A percentile compares a stretch with the other conserved stretches of the same genome.
phyloP scores from a whole-genome alignment of 2,797 vertebrate genomes.

The Myiothlypis coronata region DNA sequence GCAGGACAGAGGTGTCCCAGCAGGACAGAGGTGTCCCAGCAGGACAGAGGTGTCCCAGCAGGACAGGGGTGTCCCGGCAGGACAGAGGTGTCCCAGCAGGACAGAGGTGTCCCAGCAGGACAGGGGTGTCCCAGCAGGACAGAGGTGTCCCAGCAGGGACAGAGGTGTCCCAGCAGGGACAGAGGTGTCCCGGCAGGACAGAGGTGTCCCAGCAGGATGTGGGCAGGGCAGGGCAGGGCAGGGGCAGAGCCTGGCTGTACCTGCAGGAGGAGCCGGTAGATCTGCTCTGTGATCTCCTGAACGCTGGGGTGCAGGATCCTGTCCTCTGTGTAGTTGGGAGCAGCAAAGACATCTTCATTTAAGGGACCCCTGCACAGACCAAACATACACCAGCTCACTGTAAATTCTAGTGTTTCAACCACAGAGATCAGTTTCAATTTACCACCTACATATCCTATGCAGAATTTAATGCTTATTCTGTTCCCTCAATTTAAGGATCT shows the following conservation, averaged over 20 bases:
- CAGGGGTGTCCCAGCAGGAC: too few species aligned
- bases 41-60: too few species aligned
- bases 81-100: too few species aligned
- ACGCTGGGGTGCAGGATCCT: slow-evolving; percentile 81
- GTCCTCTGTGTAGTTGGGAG: slow-evolving; percentile 71
- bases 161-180: too few species aligned
- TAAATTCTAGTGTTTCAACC: background rate
- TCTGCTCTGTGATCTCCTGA: slow-evolving; percentile 92
- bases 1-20: too few species aligned
- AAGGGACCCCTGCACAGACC: slow-evolving; percentile 84
- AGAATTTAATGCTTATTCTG: background rate
- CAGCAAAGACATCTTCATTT: slow-evolving; percentile 92
- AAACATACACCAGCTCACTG: background rate
- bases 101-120: too few species aligned
- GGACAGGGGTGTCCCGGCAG: too few species aligned
- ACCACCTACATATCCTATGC: background rate
- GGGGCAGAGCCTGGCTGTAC: slow-evolving; percentile 63
- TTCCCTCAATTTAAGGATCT: background rate
- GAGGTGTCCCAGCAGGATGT: background rate
- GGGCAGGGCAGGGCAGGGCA: background rate
- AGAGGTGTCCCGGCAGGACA: too few species aligned
- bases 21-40: too few species aligned
- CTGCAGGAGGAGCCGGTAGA: slow-evolving; percentile 90
- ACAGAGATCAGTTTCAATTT: background rate
- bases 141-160: too few species aligned